Conservation (phyloP, 1,140 invertebrate species). For the Drosophila ironensis region DNA sequence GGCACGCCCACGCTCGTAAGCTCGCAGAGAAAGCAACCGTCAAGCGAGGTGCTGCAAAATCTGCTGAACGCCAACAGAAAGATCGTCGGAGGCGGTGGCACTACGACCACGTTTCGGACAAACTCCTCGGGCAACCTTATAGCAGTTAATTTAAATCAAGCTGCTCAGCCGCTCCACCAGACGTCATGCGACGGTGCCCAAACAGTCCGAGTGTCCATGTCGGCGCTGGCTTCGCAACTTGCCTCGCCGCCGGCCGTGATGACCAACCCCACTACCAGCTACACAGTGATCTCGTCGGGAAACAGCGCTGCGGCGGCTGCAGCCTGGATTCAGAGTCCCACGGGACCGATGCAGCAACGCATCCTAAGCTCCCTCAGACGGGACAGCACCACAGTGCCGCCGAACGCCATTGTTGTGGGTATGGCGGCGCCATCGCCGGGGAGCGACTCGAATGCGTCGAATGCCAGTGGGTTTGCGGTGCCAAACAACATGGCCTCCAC, state of each 20-base stretch:
- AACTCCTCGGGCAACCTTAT: conserved; percentile 83
- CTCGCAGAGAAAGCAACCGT: conserved; percentile 63
- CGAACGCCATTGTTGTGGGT: conserved; percentile 75
- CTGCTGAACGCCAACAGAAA: conserved; percentile 71
- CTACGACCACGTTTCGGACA: conserved; percentile 67
- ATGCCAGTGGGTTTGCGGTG: conserved; percentile 78
- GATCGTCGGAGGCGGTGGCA: conserved; percentile 62
- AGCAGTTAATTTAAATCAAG: conserved; percentile 81
- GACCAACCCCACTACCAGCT: conserved; percentile 76
- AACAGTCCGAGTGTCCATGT: conserved; percentile 80
- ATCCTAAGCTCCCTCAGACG: conserved; percentile 67
- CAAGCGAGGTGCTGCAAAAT: conserved; percentile 76
- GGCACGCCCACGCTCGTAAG: conserved; percentile 58
- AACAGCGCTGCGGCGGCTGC: conserved; percentile 38
- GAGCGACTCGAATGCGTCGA: conserved; percentile 80
- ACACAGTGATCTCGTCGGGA: conserved; percentile 64
- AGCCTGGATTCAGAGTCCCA: conserved; percentile 70
- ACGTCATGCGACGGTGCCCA: conserved; percentile 44
- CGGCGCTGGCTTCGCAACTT: conserved; percentile 78
- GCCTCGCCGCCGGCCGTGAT: conserved; percentile 80
- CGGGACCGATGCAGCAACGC: conserved; percentile 66
- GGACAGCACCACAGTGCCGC: conserved; percentile 68
- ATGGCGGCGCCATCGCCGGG: conserved; percentile 80
- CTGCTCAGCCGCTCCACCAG: conserved; percentile 41
- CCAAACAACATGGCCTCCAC: conserved; percentile 61